Evolutionary conservation across 2,888 invertebrate genomes (phyloP), one percentile per base, ranked within the genome.

Genomic region (Pedicia rivosa): DNA sequence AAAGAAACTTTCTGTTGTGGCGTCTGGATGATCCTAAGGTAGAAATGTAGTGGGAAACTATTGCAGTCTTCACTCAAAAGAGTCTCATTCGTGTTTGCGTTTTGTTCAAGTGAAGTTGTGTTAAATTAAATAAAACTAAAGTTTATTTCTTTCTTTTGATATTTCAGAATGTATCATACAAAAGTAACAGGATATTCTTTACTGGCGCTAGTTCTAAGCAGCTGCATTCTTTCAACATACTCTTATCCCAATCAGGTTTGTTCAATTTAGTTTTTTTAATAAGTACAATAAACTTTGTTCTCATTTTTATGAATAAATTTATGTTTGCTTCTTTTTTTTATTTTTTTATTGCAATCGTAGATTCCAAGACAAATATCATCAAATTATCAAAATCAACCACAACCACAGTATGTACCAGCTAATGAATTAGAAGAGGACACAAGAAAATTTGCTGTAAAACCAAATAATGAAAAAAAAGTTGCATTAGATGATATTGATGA

Each of bases 401-500:
- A 45, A 35, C 44, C 44, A 5, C 40, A 45, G 15, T 44, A 45
- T 37, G 29, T 50, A 48, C 35, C 49, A 49, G 27, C 37, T 39
- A 48, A 47, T 35, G 40, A 19, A 46, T n/a, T 27, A 13, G 42
- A 64, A 52, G 53, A 64, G 48, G 54, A 75, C 48, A 74, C 75
- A 42, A 67, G 88, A 43, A 90, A 88, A 65, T 87, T 80, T 57
- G 84, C 82, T 0, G 86, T 84, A 54, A 90, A 90, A 56, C 79
- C 87, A 10, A 90, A 88, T 54, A 77, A 82, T 12, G 72, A 83
- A 51, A 90, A 90, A 64, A 90, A 90, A 63, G 86, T 86, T 4
- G 77, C 77, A 3, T 58, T 79, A 22, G 82, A 84, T 49, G 82
- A 86, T 54, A 59, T 86, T 43, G 83, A 84, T 47, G 82, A 84